Evolutionary conservation across 2,888 invertebrate genomes (phyloP).

Genomic region (Lepidocyrtinus sp.): DNA sequence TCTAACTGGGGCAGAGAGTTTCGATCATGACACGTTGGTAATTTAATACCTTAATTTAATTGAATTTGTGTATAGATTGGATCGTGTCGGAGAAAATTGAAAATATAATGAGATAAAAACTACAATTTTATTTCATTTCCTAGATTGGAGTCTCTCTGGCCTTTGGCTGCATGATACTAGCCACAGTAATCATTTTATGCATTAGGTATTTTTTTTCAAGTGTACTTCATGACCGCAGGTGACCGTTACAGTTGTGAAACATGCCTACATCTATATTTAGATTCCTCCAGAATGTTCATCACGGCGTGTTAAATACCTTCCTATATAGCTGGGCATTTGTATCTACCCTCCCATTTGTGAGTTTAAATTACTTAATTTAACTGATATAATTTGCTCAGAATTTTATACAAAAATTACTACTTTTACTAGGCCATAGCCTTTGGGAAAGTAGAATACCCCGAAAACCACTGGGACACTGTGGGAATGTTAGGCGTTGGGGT

Average conservation of each 20-base stretch:
- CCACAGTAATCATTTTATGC: constrained; percentile 23
- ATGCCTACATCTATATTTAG: too few species aligned
- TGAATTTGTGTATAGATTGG: background rate
- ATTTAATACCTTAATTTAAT: background rate
- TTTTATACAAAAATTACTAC: background rate
- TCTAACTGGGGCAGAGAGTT: constrained; percentile 59
- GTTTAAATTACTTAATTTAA: background rate
- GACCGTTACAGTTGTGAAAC: too few species aligned
- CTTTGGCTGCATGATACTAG: constrained; percentile 36
- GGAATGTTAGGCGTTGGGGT: constrained; percentile 46
- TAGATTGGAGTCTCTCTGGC: constrained; percentile 46
- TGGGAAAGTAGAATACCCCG: background rate
- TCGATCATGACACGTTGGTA: constrained; percentile 59
- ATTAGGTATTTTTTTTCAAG: too few species aligned
- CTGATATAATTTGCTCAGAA: background rate
- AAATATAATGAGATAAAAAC: constrained; percentile 2
- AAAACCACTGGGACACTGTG: constrained; percentile 23
- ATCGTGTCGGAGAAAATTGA: background rate
- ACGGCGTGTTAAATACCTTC: constrained; percentile 38
- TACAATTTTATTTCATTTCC: background rate
- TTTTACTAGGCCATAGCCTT: background rate
- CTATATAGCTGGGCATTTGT: constrained; percentile 31
- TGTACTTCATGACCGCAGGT: too few species aligned
- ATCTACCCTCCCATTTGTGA: background rate
- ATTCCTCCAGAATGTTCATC: constrained; percentile 37